Base-by-base conservation (phyloP, 1,140 invertebrate species). In the Drosophila nigrodunni region DNA sequence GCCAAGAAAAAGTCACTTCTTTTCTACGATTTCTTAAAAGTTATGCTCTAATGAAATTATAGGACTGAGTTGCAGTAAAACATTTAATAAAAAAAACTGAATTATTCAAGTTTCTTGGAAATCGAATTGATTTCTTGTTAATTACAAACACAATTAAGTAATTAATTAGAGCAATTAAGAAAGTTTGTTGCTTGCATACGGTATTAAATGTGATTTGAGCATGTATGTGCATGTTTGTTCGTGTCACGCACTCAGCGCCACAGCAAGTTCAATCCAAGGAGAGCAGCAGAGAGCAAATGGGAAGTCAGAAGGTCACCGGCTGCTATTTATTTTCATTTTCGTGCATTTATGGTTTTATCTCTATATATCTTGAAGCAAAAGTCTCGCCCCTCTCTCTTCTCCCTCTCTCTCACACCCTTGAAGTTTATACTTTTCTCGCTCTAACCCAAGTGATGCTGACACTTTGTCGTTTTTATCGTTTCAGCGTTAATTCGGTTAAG, bases 401-500 rank as follows among this genome's bases (percentile, higher is more conserved):
- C 35, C 11, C 13, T 34, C 37, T 35, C 11, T 10, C 21, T 41
- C 25, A 30, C 25, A 30, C 25, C 4, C 25, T 5, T 30, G 6
- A 2, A 3, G 6, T 30, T 0, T 30, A 6, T 30, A 30, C 25
- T 30, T 2, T 4, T 11, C 9, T 21, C 47, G 15, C 39, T 59
- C 30, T 67, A 44, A 54, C 49, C 64, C 50, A 52, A 72, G 57
- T 78, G 74, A 76, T 74, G 65, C 80, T 88, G 83, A 88, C 83
- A 88, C 85, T 88, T 88, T 88, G 85, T 88, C 85, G 85, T 89
- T 88, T 88, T 88, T 88, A 88, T 88, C 85, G 85, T 88, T 88
- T 75, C 85, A 88, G 85, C 85, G 80, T 88, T 88, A 88, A 88
- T 88, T 85, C 78, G 77, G 85, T 89, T 88, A 89, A 88, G 85